phyloP scores from a whole-genome alignment of 2,797 vertebrate species.

The Neosilurus mollespiculum region DNA sequence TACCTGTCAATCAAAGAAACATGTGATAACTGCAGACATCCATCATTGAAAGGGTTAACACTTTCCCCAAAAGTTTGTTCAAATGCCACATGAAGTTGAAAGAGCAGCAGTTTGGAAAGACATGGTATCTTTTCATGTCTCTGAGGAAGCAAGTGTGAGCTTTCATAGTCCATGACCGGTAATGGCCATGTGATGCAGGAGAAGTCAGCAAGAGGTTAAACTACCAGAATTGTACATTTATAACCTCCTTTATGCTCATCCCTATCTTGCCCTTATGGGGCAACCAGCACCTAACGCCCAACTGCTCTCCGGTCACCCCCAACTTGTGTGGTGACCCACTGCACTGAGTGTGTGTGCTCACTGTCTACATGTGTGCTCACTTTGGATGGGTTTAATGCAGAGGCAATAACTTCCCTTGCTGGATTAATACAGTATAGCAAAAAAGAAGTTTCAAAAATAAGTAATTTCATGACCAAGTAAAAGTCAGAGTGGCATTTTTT shows the following conservation, averaged over 20 bases:
- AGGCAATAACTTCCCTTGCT: too few species aligned
- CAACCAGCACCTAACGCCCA: too few species aligned
- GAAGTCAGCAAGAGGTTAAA: neutral
- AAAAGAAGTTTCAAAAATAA: neutral
- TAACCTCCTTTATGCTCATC: neutral
- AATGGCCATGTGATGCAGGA: neutral
- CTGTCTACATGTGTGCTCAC: too few species aligned
- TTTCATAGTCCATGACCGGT: neutral
- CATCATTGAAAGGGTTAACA: neutral
- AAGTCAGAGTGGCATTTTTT: neutral
- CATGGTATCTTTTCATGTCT: neutral
- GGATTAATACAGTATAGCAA: too few species aligned
- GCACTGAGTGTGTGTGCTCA: too few species aligned
- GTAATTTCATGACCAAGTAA: too few species aligned
- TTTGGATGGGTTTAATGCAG: too few species aligned
- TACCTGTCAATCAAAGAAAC: neutral
- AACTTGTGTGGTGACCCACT: too few species aligned
- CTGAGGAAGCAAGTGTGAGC: neutral
- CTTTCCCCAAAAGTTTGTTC: neutral
- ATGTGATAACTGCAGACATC: neutral
- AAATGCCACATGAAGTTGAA: neutral
- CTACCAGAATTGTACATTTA: neutral
- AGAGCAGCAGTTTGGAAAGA: neutral
- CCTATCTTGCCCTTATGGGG: neutral
- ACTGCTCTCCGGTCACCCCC: too few species aligned